Percentiles rank a stretch among this genome's conserved stretches.
phyloP scores from a whole-genome alignment of 2,888 invertebrate genomes.

The Cremastinae sp. region DNA sequence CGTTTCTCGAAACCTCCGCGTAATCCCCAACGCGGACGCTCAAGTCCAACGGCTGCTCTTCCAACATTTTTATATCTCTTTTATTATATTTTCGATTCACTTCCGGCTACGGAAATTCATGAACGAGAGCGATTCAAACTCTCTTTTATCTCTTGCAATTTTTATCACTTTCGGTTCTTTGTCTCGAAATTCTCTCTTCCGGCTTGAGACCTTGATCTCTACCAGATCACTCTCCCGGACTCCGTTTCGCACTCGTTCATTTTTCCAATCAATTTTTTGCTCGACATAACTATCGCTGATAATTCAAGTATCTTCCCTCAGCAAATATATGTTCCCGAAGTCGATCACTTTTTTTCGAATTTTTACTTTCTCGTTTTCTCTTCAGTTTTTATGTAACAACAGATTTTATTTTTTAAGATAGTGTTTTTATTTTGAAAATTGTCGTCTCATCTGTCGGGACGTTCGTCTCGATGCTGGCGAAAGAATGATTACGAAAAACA shows the following conservation, averaged over 20 bases:
- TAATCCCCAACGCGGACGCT: constrained; percentile 82
- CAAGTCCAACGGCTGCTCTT: constrained; percentile 90
- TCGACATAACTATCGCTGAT: constrained; percentile 26
- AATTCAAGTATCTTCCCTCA: constrained; percentile 1
- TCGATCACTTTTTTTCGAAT: no score
- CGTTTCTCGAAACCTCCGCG: constrained; percentile 71
- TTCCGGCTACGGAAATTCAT: neutral
- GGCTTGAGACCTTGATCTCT: constrained; percentile 59
- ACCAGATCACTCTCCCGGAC: constrained; percentile 58
- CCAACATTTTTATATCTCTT: constrained; percentile 74
- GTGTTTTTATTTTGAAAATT: neutral
- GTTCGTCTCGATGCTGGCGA: constrained; percentile 15
- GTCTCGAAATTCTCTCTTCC: constrained; percentile 47
- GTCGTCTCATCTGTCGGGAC: neutral
- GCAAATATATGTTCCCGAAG: neutral
- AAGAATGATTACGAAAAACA: neutral
- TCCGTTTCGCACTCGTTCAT: constrained; percentile 55
- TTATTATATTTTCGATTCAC: neutral
- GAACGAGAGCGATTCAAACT: constrained; percentile 47
- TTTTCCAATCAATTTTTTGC: neutral
- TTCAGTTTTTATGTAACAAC: no score
- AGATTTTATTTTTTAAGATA: no score
- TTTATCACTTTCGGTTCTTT: constrained; percentile 22
- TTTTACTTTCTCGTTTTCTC: no score
- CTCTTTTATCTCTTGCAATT: constrained; percentile 60